phyloP scores from a whole-genome alignment of 2,888 invertebrate species.

The Synanthedon andrenaeformis region DNA sequence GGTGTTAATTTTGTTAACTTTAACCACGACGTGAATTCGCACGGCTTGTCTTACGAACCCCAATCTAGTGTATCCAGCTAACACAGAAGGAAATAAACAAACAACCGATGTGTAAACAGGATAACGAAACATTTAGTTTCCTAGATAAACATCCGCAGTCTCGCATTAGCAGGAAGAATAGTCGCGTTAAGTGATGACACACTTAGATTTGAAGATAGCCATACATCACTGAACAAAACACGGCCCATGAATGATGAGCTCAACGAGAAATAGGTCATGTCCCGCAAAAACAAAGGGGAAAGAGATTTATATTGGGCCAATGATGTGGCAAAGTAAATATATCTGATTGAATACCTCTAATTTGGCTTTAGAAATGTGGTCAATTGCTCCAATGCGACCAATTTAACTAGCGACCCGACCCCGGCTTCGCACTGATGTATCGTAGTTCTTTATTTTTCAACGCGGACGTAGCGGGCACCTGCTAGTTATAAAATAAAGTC shows the following conservation, averaged over 20 bases:
- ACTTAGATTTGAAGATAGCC: slow-evolving; percentile 1
- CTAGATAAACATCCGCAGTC: not conserved
- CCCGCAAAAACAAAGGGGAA: slow-evolving; percentile 9
- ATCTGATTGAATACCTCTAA: slow-evolving; percentile 7
- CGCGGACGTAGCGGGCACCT: too few relatives aligned
- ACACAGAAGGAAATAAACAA: too few relatives aligned
- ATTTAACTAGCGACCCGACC: too few relatives aligned
- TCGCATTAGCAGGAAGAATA: not conserved
- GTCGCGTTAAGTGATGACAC: slow-evolving; percentile 1
- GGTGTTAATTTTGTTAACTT: too few relatives aligned
- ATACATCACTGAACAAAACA: slow-evolving; percentile 8
- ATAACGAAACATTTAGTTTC: not conserved
- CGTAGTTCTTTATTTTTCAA: too few relatives aligned
- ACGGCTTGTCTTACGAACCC: too few relatives aligned
- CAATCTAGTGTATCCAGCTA: too few relatives aligned
- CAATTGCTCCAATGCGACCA: too few relatives aligned
- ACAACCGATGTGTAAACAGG: not conserved
- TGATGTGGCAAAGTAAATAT: slow-evolving; percentile 11
- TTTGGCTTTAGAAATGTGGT: too few relatives aligned
- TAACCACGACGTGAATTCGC: too few relatives aligned
- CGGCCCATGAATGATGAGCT: slow-evolving; percentile 6
- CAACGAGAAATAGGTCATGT: slow-evolving; percentile 10
- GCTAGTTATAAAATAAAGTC: too few relatives aligned
- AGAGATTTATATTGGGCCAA: slow-evolving; percentile 10
- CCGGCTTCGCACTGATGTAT: too few relatives aligned